Evolutionary conservation across 2,113 vertebrate genomes (phyloP).

Genomic region (Prochilodus magdalenae): DNA sequence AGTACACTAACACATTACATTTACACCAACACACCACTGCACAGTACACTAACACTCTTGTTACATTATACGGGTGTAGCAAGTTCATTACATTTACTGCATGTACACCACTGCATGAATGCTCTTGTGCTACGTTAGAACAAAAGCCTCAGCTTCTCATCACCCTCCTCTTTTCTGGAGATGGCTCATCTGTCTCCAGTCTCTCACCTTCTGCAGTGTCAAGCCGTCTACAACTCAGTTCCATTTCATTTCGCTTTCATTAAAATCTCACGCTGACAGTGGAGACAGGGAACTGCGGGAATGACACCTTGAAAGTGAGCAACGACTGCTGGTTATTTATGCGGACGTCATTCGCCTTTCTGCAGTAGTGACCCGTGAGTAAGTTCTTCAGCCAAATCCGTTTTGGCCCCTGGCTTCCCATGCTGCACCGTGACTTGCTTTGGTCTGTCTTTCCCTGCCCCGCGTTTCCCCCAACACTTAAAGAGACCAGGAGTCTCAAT

Average conservation of each 20-base stretch:
- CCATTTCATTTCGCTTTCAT: slow-evolving; percentile 69
- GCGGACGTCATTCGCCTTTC: slow-evolving; percentile 68
- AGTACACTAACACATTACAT: too few relatives aligned
- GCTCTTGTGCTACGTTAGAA: too few relatives aligned
- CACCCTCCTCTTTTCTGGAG: background rate
- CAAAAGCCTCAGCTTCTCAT: background rate
- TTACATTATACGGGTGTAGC: too few relatives aligned
- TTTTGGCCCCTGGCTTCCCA: slow-evolving; percentile 65
- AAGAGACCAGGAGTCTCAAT: slow-evolving; percentile 52
- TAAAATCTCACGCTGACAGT: slow-evolving; percentile 80
- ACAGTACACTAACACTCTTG: too few relatives aligned
- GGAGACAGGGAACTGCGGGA: slow-evolving; percentile 70
- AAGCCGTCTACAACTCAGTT: slow-evolving; percentile 42
- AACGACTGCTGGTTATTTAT: slow-evolving; percentile 67
- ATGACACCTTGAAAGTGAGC: slow-evolving; percentile 73
- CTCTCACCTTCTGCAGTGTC: slow-evolving; percentile 24
- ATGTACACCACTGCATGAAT: background rate
- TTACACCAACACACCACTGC: too few relatives aligned
- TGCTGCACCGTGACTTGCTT: slow-evolving; percentile 61
- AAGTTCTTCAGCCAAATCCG: slow-evolving; percentile 77
- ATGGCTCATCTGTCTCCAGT: background rate
- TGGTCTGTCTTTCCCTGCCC: slow-evolving; percentile 51
- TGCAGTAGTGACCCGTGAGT: slow-evolving; percentile 80
- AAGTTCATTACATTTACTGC: too few relatives aligned
- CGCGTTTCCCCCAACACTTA: slow-evolving; percentile 57